Evolutionary conservation across 2,888 invertebrate genomes (phyloP).

Genomic region (Magallana nippona): DNA sequence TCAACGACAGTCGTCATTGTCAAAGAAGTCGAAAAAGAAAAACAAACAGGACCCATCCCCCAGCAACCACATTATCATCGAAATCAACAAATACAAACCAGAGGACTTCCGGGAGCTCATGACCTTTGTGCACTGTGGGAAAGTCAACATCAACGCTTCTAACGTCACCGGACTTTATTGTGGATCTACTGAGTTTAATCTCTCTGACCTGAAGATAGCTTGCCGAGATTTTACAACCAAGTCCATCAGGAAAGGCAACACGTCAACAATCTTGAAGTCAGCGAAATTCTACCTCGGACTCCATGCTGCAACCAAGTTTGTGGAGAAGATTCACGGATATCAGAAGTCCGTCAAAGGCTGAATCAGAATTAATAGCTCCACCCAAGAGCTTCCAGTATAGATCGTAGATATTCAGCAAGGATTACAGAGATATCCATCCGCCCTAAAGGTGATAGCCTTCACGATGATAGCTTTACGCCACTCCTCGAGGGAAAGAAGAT

Average conservation of each 20-base stretch:
- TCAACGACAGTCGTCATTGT: neutral
- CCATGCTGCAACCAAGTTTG: neutral
- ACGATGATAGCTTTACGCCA: no score
- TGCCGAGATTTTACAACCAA: slow-evolving; percentile 35
- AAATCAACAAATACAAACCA: slow-evolving; percentile 37
- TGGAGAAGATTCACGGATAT: slow-evolving; percentile 15
- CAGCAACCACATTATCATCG: slow-evolving; percentile 1
- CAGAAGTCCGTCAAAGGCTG: neutral
- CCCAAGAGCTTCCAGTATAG: neutral
- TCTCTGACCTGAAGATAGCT: slow-evolving; percentile 37
- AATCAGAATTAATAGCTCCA: neutral
- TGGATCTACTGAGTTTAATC: slow-evolving; percentile 35
- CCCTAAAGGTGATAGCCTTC: no score
- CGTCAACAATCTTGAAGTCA: neutral
- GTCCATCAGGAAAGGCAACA: neutral
- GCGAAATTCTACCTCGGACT: slow-evolving; percentile 1
- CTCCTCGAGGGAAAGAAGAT: no score
- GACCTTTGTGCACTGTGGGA: slow-evolving; percentile 37
- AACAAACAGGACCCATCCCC: neutral
- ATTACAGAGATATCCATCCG: no score
- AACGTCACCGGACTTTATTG: slow-evolving; percentile 36
- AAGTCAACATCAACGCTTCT: slow-evolving; percentile 11
- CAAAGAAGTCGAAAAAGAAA: slow-evolving; percentile 6
- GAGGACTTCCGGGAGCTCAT: slow-evolving; percentile 27
- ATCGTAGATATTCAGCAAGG: no score